These are phyloP conservation scores for Aleadryas rufinucha DNA, from an alignment of 2,113 vertebrate genomes.

Conservation along the genomic window DNA sequence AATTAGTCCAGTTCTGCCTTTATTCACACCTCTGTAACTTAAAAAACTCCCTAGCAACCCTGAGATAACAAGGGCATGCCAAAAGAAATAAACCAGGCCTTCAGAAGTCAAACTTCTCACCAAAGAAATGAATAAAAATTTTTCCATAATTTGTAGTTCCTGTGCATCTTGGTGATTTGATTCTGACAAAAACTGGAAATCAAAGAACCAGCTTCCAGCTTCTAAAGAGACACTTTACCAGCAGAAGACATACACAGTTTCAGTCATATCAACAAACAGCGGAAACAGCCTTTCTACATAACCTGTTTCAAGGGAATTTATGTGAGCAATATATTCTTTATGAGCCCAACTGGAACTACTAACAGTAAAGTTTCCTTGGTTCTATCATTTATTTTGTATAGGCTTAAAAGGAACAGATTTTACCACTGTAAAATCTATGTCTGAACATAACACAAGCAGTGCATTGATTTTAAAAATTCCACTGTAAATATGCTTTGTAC, in stretches of 20 bases:
- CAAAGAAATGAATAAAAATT: not conserved
- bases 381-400: not conserved
- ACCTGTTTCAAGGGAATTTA: not conserved
- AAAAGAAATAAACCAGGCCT: not conserved
- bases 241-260: not conserved
- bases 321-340: not conserved
- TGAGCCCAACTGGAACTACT: not conserved
- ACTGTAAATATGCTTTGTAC: not conserved
- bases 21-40: not conserved
- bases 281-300: not conserved
- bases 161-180: not conserved
- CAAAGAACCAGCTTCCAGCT: not conserved
- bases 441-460: not conserved
- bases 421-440: not conserved
- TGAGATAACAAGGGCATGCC: fast-evolving
- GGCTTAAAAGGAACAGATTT: not conserved
- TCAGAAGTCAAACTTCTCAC: not conserved
- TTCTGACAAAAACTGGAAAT: not conserved
- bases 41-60: not conserved
- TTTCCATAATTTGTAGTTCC: not conserved
- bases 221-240: not conserved
- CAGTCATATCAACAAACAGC: not conserved
- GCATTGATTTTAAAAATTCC: not conserved
- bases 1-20: not conserved
- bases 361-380: not conserved